Evolutionary conservation across 2,113 vertebrate genomes (phyloP).

Genomic region (Chaetops frenatus): DNA sequence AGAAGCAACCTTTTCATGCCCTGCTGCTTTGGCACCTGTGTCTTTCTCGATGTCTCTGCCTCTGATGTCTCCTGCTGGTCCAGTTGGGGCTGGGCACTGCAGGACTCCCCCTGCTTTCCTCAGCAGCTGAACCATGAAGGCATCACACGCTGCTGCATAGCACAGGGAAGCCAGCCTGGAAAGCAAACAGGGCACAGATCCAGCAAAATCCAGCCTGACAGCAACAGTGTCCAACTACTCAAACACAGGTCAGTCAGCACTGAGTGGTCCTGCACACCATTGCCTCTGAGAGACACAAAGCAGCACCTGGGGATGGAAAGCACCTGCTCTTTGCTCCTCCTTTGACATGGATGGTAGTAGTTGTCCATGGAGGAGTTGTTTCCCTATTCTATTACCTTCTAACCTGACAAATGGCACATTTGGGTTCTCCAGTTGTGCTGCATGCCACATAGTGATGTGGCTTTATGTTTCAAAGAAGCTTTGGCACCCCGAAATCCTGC

Average conservation of each 20-base stretch:
- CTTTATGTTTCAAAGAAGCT: not conserved
- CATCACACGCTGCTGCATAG: accelerated
- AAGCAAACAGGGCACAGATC: not conserved
- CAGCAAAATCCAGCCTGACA: not conserved
- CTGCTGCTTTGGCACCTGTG: not conserved
- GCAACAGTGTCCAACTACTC: not conserved
- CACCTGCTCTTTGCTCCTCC: not conserved
- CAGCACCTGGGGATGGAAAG: not conserved
- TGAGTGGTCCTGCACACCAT: accelerated
- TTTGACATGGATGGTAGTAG: not conserved
- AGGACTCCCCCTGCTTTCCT: not conserved
- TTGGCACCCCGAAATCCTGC: not conserved
- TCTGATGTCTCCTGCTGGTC: not conserved
- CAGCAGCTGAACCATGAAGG: not conserved
- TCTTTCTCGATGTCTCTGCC: not conserved
- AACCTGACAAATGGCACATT: not conserved
- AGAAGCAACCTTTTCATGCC: not conserved
- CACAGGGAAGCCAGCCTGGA: not conserved
- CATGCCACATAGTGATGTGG: not conserved
- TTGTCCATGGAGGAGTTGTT: not conserved
- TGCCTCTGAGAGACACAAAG: not conserved
- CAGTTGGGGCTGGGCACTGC: not conserved
- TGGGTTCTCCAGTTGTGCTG: not conserved
- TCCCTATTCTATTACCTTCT: not conserved
- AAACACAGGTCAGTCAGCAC: not conserved